Percentiles rank a stretch among this genome's conserved stretches.
phyloP scores from a whole-genome alignment of 2,888 invertebrate genomes.

The Leucoptera coffeella region DNA sequence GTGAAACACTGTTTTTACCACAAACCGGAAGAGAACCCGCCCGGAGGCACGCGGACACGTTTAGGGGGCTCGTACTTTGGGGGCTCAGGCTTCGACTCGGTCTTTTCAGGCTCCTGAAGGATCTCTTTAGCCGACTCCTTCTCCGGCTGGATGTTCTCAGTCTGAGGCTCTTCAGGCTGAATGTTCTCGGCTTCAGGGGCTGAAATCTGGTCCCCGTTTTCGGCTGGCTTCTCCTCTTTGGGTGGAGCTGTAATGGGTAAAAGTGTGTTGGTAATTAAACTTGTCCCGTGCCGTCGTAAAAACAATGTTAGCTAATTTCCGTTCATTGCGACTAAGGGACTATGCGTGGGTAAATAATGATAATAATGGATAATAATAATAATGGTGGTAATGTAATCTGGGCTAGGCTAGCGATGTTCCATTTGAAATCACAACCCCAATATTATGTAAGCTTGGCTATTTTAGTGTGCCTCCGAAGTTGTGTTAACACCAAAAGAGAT shows the following conservation, averaged over 20 bases:
- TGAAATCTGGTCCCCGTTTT: background rate
- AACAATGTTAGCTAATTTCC: too few species aligned
- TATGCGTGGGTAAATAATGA: too few species aligned
- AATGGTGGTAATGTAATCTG: too few species aligned
- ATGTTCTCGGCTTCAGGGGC: background rate
- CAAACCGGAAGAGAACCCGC: conserved; percentile 60
- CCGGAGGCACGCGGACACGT: conserved; percentile 58
- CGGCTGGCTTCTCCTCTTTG: background rate
- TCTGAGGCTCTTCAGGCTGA: background rate
- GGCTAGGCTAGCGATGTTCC: too few species aligned
- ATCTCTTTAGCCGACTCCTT: conserved; percentile 2
- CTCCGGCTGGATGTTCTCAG: conserved; percentile 8
- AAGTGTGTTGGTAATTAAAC: too few species aligned
- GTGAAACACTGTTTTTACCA: conserved; percentile 50
- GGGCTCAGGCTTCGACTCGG: conserved; percentile 8
- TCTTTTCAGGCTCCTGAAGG: conserved; percentile 1
- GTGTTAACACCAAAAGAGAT: too few species aligned
- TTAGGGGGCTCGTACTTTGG: conserved; percentile 18
- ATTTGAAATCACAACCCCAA: too few species aligned
- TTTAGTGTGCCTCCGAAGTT: too few species aligned
- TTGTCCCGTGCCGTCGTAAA: too few species aligned
- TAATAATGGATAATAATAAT: too few species aligned
- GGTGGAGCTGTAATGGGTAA: background rate
- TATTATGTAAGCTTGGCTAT: too few species aligned
- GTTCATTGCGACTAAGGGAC: too few species aligned